phyloP scores from a whole-genome alignment of 2,113 vertebrate genomes.

The Dendropsophus ebraccatus region DNA sequence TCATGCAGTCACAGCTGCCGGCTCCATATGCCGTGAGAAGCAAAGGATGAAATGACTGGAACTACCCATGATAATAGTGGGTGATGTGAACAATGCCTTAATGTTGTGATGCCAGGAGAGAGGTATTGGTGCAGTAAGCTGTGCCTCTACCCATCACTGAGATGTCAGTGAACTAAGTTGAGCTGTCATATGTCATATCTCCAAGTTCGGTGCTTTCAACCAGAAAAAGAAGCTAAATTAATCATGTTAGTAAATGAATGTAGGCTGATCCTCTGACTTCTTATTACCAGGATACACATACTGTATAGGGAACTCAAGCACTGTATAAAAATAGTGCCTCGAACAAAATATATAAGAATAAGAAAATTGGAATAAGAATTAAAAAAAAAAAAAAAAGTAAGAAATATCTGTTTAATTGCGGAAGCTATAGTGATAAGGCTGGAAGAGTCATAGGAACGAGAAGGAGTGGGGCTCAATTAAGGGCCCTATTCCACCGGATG shows the following conservation, averaged over 20 bases:
- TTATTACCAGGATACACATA: not conserved
- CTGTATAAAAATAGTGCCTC: not conserved
- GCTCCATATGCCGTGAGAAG: constrained; percentile 14
- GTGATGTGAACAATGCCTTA: constrained; percentile 1
- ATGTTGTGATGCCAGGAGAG: constrained; percentile 8
- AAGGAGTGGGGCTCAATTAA: no score
- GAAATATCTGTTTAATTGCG: no score
- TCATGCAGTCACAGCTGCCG: constrained; percentile 28
- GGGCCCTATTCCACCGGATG: no score
- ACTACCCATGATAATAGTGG: constrained; percentile 22
- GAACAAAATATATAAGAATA: no score
- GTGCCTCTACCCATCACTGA: constrained; percentile 19
- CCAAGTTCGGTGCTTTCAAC: not conserved
- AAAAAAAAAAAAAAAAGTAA: no score
- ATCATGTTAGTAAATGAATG: not conserved
- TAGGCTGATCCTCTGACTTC: not conserved
- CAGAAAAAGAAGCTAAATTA: constrained; percentile 16
- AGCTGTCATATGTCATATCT: constrained; percentile 29
- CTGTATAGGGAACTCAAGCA: not conserved
- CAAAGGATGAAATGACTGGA: not conserved
- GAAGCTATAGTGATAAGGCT: no score
- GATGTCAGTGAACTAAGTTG: constrained; percentile 5
- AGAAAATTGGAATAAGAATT: no score
- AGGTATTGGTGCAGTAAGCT: constrained; percentile 34
- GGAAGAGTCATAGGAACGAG: no score